Percentiles rank a stretch among this genome's conserved stretches.
Evolutionary conservation across 2,888 invertebrate species (phyloP).

Genomic region (Tethea ocularis): DNA sequence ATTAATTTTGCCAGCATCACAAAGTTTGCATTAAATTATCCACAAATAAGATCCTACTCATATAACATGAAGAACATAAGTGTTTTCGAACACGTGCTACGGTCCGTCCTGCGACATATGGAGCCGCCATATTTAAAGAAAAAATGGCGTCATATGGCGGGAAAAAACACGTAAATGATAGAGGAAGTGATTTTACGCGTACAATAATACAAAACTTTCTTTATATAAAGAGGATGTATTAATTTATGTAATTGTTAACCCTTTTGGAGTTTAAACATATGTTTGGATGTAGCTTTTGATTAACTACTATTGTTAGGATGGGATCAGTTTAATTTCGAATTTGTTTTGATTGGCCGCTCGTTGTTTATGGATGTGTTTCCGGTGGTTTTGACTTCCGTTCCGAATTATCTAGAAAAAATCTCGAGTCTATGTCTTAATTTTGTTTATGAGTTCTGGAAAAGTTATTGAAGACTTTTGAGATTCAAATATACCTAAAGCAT

Average conservation of each 20-base stretch:
- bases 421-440: not conserved
- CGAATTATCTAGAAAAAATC: slow-evolving; percentile 25
- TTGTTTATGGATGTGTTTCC: slow-evolving; percentile 62
- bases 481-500: too few species aligned
- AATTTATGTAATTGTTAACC: slow-evolving; percentile 81
- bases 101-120: slow-evolving; percentile 58
- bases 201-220: slow-evolving; percentile 67
- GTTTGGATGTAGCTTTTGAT: slow-evolving; percentile 64
- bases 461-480: not conserved
- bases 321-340: slow-evolving; percentile 75
- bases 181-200: slow-evolving; percentile 81
- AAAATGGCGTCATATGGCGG: slow-evolving; percentile 74
- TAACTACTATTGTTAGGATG: slow-evolving; percentile 61
- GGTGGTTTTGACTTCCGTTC: slow-evolving; percentile 56
- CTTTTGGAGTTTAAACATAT: slow-evolving; percentile 72
- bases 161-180: slow-evolving; percentile 69
- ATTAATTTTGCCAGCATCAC: not conserved
- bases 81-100: slow-evolving; percentile 62
- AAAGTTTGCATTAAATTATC: slow-evolving; percentile 11
- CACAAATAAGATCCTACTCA: slow-evolving; percentile 24
- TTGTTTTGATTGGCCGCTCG: slow-evolving; percentile 72
- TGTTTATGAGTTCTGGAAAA: not conserved
- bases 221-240: slow-evolving; percentile 76
- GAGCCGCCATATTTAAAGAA: slow-evolving; percentile 59
- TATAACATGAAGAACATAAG: slow-evolving; percentile 18